Evolutionary conservation across 2,888 invertebrate species (phyloP).

Genomic region (Euzetes globulus): DNA sequence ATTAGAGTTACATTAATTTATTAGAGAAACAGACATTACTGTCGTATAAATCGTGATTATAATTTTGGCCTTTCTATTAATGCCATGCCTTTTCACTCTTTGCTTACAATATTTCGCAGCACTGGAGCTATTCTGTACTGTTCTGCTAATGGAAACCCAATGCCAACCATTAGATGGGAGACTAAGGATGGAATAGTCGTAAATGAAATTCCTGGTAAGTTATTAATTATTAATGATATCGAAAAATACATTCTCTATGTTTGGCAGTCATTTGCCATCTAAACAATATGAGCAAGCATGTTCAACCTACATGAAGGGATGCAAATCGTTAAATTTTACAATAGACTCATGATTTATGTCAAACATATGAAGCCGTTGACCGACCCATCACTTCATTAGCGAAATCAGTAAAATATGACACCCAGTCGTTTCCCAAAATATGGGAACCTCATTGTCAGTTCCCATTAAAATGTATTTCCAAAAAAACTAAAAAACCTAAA

Average conservation of each 20-base stretch:
- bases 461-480: neutral
- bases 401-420: neutral
- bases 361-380: neutral
- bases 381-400: neutral
- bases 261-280: too few relatives aligned
- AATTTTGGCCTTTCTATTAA: neutral
- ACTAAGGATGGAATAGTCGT: constrained; percentile 36
- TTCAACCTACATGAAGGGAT: too few relatives aligned
- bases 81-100: neutral
- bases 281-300: too few relatives aligned
- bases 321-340: too few relatives aligned
- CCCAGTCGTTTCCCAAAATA: neutral
- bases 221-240: neutral
- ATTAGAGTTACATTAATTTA: neutral
- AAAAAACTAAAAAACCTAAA: too few relatives aligned
- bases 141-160: constrained; percentile 39
- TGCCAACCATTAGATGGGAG: constrained; percentile 38
- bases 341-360: too few relatives aligned
- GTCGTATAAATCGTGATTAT: neutral
- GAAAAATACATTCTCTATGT: too few relatives aligned
- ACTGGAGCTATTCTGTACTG: constrained; percentile 40
- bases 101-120: constrained; percentile 18
- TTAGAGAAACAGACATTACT: neutral
- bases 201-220: constrained; percentile 39
- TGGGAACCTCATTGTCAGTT: neutral